Base-by-base conservation (phyloP, 30 jellyfish, hydroid and myxozoan species). In the Aurelia aurita region DNA sequence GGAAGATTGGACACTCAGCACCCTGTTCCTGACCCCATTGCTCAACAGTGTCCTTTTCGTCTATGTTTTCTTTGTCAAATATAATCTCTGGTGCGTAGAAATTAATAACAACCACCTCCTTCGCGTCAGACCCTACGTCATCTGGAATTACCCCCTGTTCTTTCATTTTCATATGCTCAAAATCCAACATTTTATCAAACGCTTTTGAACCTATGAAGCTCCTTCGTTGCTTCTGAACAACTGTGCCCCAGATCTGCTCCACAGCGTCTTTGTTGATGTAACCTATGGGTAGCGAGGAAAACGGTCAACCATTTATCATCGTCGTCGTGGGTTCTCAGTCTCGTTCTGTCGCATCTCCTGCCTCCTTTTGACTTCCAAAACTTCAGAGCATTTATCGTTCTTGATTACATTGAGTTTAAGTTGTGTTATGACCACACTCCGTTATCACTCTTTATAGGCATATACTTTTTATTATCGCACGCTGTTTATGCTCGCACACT, bases 201-300 rank as follows among this genome's bases (percentile, higher is more conserved):
- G 87, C 58, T 22, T 75, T 68, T 5, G 74, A 51, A 2, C 29
- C 91, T 53, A 55, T 68, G 85, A 67, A 65, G 61, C 91, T 81
- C 59, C 79, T 55, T 31, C 91, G 80, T 62, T 69, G 61, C 85
- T 54, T 81, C 78, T 29, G 46, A 4, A 58, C 70, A 21, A 55
- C 68, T 26, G 69, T 68, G 72, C 91, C 91, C 91, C 91, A 81
- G 58, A 81, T 51, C 63, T 65, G 80, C 57, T 81, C 91, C 34
- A 81, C 91, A 51, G 75, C 74, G 77, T 68, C 85, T 23, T 53
- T 81, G 55, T 81, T 80, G 69, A 81, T 81, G 22, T 26, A 57
- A 81, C 91, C 91, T 81, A 73, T 28, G 69, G 54, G 19, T 19
- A 61, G 63, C 67, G 35, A 71, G 87, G 64, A 75, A 75, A 18